A percentile compares a stretch with the other conserved stretches of the same genome.
Evolutionary conservation across 2,888 invertebrate species (phyloP).

Genomic region (Apamea sordens): DNA sequence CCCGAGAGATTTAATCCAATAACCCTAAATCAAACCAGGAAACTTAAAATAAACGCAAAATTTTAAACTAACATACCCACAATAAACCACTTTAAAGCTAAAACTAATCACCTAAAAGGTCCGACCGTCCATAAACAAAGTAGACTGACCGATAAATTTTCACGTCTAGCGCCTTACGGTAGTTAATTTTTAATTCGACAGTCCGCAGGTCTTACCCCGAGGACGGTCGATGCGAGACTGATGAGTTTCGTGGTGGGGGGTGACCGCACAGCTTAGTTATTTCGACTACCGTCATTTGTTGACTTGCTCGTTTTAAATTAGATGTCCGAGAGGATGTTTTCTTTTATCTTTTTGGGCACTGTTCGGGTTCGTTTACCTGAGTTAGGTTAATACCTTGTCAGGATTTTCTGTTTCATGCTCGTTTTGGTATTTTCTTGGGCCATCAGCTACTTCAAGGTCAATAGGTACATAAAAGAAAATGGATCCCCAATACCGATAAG

Average conservation of each 20-base stretch:
- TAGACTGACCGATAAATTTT: conserved; percentile 82
- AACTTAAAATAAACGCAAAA: conserved; percentile 48
- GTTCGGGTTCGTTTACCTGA: conserved; percentile 51
- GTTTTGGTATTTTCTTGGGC: conserved; percentile 1
- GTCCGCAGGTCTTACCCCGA: conserved; percentile 79
- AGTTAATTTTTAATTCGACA: conserved; percentile 87
- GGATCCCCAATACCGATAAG: too few relatives aligned
- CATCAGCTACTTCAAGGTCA: conserved; percentile 17
- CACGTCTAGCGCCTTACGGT: conserved; percentile 75
- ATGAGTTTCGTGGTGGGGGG: conserved; percentile 78
- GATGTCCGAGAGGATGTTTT: conserved; percentile 75
- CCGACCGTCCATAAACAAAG: conserved; percentile 81
- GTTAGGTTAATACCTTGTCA: conserved; percentile 29
- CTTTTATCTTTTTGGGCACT: conserved; percentile 66
- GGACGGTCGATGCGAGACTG: conserved; percentile 85
- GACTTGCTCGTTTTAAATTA: conserved; percentile 84
- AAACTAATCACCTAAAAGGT: conserved; percentile 84
- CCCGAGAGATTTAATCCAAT: neutral
- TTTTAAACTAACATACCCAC: conserved; percentile 59
- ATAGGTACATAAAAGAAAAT: neutral
- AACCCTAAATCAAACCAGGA: conserved; percentile 7
- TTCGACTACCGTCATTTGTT: conserved; percentile 88
- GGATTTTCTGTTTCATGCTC: conserved; percentile 20
- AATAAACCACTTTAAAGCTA: conserved; percentile 71
- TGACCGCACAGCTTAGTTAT: conserved; percentile 87